Evolutionary conservation across 2,888 invertebrate genomes (phyloP).

Genomic region (Phyllotreta cruciferae): DNA sequence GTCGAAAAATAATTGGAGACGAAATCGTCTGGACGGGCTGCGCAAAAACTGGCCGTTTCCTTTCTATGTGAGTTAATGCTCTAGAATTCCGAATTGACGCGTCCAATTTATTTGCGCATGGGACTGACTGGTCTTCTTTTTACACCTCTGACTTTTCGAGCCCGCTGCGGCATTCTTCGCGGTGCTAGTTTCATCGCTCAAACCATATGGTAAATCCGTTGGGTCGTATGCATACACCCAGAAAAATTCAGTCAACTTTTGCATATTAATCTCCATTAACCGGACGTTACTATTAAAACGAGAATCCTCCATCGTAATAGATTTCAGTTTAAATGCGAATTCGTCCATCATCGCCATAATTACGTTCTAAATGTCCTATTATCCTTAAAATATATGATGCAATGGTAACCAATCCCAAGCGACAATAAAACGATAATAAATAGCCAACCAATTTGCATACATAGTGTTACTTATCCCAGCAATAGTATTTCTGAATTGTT

Average conservation of each 20-base stretch:
- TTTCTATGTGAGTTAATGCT: conserved; percentile 54
- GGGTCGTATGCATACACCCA: too few relatives aligned
- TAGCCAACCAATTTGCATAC: conserved; percentile 52
- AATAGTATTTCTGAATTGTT: conserved; percentile 43
- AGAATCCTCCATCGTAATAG: too few relatives aligned
- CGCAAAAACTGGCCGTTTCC: conserved; percentile 51
- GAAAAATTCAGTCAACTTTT: too few relatives aligned
- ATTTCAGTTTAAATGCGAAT: too few relatives aligned
- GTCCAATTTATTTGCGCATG: conserved; percentile 50
- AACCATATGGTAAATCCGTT: conserved; percentile 17
- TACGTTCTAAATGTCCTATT: conserved; percentile 33
- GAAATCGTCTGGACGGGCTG: conserved; percentile 52
- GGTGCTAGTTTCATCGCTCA: conserved; percentile 15
- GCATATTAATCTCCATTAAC: too few relatives aligned
- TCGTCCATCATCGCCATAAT: conserved; percentile 28
- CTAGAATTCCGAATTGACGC: conserved; percentile 56
- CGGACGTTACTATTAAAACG: too few relatives aligned
- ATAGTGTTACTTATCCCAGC: conserved; percentile 52
- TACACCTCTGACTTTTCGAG: conserved; percentile 35
- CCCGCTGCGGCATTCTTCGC: conserved; percentile 42
- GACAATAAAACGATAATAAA: conserved; percentile 51
- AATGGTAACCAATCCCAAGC: conserved; percentile 43
- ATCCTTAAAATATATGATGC: conserved; percentile 37
- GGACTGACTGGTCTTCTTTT: conserved; percentile 41
- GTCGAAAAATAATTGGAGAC: conserved; percentile 57